A percentile compares a stretch with the other conserved stretches of the same genome.
Conservation (phyloP, 1,140 invertebrate species). For the Spodoptera litura region DNA sequence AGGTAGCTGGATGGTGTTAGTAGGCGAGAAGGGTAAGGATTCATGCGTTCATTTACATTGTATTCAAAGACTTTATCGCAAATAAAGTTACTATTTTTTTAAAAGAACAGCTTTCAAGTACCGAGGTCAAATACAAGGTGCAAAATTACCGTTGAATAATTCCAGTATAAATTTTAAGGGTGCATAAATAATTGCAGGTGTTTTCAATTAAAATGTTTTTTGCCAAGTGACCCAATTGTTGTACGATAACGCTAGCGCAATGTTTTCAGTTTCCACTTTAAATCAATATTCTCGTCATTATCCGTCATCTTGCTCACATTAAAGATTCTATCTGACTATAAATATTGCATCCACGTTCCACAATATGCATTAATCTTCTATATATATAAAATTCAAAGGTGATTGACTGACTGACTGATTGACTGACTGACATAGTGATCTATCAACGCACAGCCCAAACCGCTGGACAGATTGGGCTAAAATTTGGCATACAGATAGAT, state of each 20-base stretch:
- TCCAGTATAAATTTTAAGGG: constrained; percentile 8
- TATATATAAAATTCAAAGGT: no score
- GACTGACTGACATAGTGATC: no score
- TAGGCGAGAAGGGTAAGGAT: not conserved
- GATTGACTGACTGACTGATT: no score
- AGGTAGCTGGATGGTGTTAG: not conserved
- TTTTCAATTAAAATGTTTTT: not conserved
- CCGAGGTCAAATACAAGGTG: constrained; percentile 11
- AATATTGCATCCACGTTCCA: not conserved
- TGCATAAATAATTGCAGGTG: constrained; percentile 18
- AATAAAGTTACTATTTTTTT: not conserved
- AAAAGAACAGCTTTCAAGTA: not conserved
- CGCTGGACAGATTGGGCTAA: no score
- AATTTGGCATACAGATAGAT: no score
- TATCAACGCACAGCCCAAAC: no score
- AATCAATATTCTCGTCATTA: not conserved
- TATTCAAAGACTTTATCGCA: no score
- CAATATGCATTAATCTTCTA: constrained; percentile 23
- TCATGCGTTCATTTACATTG: not conserved
- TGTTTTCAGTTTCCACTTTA: not conserved
- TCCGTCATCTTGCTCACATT: not conserved
- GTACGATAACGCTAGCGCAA: no score
- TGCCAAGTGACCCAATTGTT: no score
- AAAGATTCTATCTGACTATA: constrained; percentile 5
- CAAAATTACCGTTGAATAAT: constrained; percentile 3